Percentiles rank a stretch among this genome's conserved stretches.
Conservation (phyloP, 1,140 invertebrate genomes). For the Megalonaias nervosa region DNA sequence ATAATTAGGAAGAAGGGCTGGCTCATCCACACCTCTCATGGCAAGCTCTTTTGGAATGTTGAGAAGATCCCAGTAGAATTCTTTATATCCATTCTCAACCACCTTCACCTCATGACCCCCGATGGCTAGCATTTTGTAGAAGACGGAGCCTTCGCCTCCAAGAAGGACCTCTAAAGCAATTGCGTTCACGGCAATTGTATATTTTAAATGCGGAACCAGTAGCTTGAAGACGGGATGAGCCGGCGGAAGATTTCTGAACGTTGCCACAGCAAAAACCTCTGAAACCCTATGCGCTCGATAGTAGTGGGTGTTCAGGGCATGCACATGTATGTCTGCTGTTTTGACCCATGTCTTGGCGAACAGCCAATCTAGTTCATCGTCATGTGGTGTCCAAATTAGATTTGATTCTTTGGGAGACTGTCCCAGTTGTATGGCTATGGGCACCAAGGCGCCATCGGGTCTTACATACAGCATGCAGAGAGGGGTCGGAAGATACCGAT, state of each 20-base stretch:
- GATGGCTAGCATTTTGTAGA: constrained; percentile 22
- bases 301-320: constrained; percentile 20
- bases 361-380: constrained; percentile 25
- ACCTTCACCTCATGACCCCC: constrained; percentile 19
- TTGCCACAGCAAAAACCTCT: constrained; percentile 13
- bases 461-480: constrained; percentile 22
- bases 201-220: constrained; percentile 18
- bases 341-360: constrained; percentile 26
- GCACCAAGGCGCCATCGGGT: constrained; percentile 6
- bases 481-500: constrained; percentile 2
- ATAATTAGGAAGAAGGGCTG: too few species aligned
- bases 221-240: constrained; percentile 28
- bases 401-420: constrained; percentile 21
- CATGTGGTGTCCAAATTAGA: constrained; percentile 32
- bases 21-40: too few species aligned
- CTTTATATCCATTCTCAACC: not conserved
- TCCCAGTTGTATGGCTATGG: constrained; percentile 31
- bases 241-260: constrained; percentile 17
- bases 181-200: constrained; percentile 7
- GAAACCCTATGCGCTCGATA: constrained; percentile 10
- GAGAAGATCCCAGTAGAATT: too few species aligned
- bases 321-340: constrained; percentile 26
- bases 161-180: constrained; percentile 25
- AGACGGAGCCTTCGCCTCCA: constrained; percentile 13
- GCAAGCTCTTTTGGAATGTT: too few species aligned